Conservation (phyloP, 2,888 invertebrate genomes). For the Yponomeuta sedellus region DNA sequence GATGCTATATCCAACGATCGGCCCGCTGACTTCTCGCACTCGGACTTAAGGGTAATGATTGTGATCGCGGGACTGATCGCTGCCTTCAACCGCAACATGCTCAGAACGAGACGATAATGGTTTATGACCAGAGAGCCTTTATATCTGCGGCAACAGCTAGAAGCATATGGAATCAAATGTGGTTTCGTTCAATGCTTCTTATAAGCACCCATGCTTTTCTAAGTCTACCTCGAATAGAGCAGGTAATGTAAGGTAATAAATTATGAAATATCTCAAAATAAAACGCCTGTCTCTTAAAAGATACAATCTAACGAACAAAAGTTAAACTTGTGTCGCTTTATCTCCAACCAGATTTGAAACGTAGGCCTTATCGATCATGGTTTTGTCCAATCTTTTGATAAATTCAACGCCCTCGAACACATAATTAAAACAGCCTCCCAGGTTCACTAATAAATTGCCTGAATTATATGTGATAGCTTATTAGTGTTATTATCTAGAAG, state of each 20-base stretch:
- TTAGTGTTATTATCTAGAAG: neutral
- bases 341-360: conserved; percentile 42
- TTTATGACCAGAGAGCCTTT: conserved; percentile 46
- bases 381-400: conserved; percentile 62
- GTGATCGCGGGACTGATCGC: conserved; percentile 55
- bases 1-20: conserved; percentile 1
- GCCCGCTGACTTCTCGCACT: neutral
- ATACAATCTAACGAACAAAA: conserved; percentile 49
- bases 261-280: conserved; percentile 27
- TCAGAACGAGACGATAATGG: conserved; percentile 69
- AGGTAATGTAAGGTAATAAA: conserved; percentile 1
- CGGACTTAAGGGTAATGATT: conserved; percentile 49
- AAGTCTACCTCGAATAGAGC: neutral
- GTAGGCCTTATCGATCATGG: conserved; percentile 62
- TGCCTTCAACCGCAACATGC: conserved; percentile 63
- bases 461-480: conserved; percentile 1
- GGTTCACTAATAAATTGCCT: conserved; percentile 7
- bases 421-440: conserved; percentile 3
- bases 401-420: conserved; percentile 23
- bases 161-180: conserved; percentile 42
- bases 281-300: conserved; percentile 47
- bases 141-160: conserved; percentile 50
- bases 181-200: conserved; percentile 28
- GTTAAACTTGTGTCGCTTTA: conserved; percentile 53
- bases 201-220: neutral